Percentiles rank a stretch among this genome's conserved stretches.
Evolutionary conservation across 2,888 invertebrate genomes (phyloP).

Genomic region (Limenitis camilla): DNA sequence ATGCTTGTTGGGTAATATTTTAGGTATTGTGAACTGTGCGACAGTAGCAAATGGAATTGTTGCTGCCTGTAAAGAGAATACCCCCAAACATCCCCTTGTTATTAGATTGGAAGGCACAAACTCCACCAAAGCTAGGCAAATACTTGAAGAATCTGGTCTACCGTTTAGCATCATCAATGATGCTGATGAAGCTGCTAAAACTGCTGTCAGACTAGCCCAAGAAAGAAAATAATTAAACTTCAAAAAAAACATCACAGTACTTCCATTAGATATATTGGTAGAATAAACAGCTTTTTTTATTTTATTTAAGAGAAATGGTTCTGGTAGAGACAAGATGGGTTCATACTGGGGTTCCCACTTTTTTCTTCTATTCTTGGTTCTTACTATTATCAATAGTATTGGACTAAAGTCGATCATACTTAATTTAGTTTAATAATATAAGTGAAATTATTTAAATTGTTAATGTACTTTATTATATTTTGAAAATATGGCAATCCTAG

Average conservation of each 20-base stretch:
- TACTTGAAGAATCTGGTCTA: slow-evolving; percentile 88
- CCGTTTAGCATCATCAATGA: slow-evolving; percentile 87
- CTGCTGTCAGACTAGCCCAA: slow-evolving; percentile 80
- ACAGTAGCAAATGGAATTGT: slow-evolving; percentile 97
- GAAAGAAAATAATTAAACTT: not conserved
- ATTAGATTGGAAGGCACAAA: slow-evolving; percentile 98
- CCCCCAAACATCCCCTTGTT: slow-evolving; percentile 89
- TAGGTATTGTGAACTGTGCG: slow-evolving; percentile 97
- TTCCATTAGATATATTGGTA: not conserved
- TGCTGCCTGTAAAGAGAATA: slow-evolving; percentile 85
- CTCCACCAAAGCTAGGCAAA: slow-evolving; percentile 85
- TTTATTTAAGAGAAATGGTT: not conserved
- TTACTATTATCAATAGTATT: too few species aligned
- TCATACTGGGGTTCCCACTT: too few species aligned
- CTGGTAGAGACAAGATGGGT: not conserved
- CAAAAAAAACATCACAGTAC: not conserved
- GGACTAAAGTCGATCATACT: too few species aligned
- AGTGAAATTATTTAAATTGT: too few species aligned
- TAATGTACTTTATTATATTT: too few species aligned
- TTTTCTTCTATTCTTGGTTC: too few species aligned
- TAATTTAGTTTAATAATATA: too few species aligned
- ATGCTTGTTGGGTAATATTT: not conserved
- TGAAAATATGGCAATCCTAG: too few species aligned
- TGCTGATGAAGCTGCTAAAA: slow-evolving; percentile 94
- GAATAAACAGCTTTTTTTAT: not conserved